These are phyloP conservation scores for Heliconius hortense DNA, from an alignment of 2,888 invertebrate species.

Conservation along the genomic window DNA sequence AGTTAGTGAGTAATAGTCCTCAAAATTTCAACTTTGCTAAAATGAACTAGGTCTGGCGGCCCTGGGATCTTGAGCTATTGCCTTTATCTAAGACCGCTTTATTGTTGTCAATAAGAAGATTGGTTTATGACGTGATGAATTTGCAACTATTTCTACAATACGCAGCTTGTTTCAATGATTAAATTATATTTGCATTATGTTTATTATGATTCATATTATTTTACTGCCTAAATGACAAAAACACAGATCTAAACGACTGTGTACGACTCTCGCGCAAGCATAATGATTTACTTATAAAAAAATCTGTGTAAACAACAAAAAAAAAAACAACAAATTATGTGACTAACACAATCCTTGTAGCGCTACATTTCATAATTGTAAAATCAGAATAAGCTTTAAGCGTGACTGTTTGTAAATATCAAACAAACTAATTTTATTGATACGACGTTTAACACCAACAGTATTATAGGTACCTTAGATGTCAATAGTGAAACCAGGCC, in stretches of 20 bases:
- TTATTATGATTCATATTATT: no score
- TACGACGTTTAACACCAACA: slow-evolving; percentile 55
- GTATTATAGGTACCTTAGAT: slow-evolving; percentile 52
- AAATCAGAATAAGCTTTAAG: slow-evolving; percentile 22
- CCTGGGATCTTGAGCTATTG: neutral
- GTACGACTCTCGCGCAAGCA: no score
- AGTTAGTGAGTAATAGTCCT: no score
- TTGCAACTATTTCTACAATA: neutral
- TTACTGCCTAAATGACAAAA: no score
- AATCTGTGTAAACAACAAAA: no score
- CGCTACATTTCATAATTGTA: slow-evolving; percentile 22
- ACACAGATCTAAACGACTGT: no score
- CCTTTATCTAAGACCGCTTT: slow-evolving; percentile 36
- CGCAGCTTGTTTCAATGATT: no score
- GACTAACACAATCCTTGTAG: neutral
- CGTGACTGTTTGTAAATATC: slow-evolving; percentile 63
- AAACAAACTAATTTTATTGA: slow-evolving; percentile 59
- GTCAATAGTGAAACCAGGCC: slow-evolving; percentile 64
- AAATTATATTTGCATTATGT: no score
- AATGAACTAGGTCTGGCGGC: no score
- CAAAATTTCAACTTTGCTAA: no score
- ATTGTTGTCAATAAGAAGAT: slow-evolving; percentile 27
- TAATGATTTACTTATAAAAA: no score
- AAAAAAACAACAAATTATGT: neutral
- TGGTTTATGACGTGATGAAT: slow-evolving; percentile 4